These are phyloP conservation scores for Platyscapa corneri DNA, from an alignment of 1,140 invertebrate genomes.

Conservation along the genomic window DNA sequence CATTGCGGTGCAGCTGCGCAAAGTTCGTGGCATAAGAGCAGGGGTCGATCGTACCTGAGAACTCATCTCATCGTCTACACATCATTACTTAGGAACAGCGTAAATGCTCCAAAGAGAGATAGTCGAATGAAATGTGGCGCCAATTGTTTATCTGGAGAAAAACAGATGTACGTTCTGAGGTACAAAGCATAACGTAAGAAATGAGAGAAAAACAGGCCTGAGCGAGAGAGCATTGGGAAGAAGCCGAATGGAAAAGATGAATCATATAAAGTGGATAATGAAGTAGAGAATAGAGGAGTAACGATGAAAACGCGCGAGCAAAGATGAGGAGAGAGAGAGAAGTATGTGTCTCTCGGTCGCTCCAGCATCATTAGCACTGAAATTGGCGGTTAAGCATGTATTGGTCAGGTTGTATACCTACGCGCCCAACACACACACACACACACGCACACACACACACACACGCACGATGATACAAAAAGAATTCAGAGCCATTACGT, in stretches of 20 bases:
- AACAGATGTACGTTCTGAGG: slow-evolving; percentile 4
- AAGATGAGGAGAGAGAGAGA: neutral
- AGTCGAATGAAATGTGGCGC: too few species aligned
- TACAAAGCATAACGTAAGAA: neutral
- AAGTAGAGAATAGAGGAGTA: neutral
- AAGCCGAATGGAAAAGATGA: neutral
- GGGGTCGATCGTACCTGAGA: slow-evolving; percentile 7
- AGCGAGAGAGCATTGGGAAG: neutral
- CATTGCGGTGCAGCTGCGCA: slow-evolving; percentile 5
- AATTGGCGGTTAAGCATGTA: slow-evolving; percentile 11
- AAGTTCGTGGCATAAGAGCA: neutral
- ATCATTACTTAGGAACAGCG: neutral
- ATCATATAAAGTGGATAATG: slow-evolving; percentile 4
- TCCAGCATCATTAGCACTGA: neutral
- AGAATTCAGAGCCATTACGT: neutral
- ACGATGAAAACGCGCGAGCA: slow-evolving; percentile 8
- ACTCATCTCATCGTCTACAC: neutral
- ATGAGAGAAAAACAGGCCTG: neutral
- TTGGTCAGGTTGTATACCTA: neutral
- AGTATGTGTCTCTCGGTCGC: slow-evolving; percentile 1
- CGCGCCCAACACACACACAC: too few species aligned
- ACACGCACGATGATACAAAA: neutral
- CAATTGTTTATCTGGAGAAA: slow-evolving; percentile 25
- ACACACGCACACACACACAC: neutral
- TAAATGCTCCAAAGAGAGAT: neutral